Evolutionary conservation across 2,113 vertebrate genomes (phyloP).

Genomic region (Fukomys damarensis): DNA sequence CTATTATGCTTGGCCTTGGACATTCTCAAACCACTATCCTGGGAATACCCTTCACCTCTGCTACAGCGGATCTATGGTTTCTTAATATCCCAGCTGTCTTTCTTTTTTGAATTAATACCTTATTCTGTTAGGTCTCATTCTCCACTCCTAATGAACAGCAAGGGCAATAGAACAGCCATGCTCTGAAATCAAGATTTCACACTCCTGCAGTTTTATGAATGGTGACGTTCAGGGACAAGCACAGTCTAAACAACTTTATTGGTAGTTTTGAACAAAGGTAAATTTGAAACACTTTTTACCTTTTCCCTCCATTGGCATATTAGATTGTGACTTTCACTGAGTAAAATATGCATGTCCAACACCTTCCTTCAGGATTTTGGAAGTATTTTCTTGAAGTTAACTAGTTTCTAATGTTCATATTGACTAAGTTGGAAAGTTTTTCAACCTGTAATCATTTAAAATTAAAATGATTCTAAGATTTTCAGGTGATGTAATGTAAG

Average conservation of each 20-base stretch:
- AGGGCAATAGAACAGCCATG: not conserved
- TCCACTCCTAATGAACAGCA: not conserved
- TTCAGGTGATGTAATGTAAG: not conserved
- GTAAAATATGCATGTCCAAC: not conserved
- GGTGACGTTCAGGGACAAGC: accelerated
- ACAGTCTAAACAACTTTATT: not conserved
- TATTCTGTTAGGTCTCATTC: not conserved
- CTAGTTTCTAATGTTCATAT: not conserved
- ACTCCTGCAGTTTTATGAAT: not conserved
- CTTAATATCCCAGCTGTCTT: not conserved
- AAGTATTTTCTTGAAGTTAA: not conserved
- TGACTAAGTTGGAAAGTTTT: not conserved
- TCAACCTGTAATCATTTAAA: not conserved
- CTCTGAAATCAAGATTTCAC: not conserved
- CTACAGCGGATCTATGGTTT: not conserved
- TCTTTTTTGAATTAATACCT: not conserved
- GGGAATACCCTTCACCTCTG: not conserved
- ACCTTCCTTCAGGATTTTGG: not conserved
- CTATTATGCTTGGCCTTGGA: not conserved
- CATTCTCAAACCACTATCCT: not conserved
- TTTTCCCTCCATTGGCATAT: not conserved
- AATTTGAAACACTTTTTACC: not conserved
- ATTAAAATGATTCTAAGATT: not conserved
- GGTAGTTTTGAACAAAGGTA: not conserved
- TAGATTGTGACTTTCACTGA: not conserved